phyloP scores from a whole-genome alignment of 35 echinoderm and acorn worm genomes.

The Lytechinus pictus region DNA sequence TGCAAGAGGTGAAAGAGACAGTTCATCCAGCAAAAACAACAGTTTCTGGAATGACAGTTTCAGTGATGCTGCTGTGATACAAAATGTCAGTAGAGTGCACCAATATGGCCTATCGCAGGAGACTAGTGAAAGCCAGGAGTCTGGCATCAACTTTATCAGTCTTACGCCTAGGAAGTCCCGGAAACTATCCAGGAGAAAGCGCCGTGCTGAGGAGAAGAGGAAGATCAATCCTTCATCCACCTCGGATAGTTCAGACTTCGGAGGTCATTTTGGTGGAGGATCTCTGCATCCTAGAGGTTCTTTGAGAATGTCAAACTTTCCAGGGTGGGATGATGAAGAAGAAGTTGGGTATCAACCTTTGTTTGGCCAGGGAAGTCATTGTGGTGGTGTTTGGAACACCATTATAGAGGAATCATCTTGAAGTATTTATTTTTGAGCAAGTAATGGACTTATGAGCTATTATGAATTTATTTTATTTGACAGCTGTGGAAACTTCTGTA shows the following conservation, averaged over 20 bases:
- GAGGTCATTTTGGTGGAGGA: not conserved
- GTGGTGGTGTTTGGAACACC: constrained; percentile 11
- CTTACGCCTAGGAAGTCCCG: constrained; percentile 19
- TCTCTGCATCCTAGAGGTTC: not conserved
- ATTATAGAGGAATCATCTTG: constrained; percentile 25
- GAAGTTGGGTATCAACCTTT: not conserved
- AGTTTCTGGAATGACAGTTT: not conserved
- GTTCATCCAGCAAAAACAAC: not conserved
- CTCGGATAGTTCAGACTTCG: not conserved
- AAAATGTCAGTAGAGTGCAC: not conserved
- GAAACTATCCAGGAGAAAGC: not conserved
- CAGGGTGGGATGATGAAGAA: not conserved
- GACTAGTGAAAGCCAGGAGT: not conserved
- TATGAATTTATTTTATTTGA: not conserved
- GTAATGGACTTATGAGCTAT: not conserved
- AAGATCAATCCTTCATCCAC: not conserved
- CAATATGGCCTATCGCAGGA: not conserved
- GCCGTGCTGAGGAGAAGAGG: not conserved
- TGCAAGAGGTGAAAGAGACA: not conserved
- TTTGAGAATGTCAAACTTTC: not conserved
- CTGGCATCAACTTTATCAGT: not conserved
- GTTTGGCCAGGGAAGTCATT: not conserved
- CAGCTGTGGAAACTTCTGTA: not conserved
- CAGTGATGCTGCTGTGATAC: not conserved
- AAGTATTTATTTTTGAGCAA: not conserved